Evolutionary conservation across 2,113 vertebrate species (phyloP), one percentile per base, ranked within the genome.

Genomic region (Oreochromis aureus): DNA sequence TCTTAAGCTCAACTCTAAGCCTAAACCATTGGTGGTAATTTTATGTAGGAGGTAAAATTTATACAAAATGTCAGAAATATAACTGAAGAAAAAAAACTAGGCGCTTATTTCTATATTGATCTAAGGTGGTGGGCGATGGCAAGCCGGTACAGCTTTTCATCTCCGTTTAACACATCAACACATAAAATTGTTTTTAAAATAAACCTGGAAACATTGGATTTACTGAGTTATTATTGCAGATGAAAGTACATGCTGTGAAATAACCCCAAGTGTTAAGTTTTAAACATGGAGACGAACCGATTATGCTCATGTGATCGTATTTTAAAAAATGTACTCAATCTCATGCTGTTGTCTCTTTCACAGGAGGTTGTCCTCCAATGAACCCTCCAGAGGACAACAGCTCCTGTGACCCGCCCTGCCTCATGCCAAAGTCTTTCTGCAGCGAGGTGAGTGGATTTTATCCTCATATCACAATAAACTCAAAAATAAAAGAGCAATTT

Each of bases 341-440:
- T 89, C 39, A 34, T 61, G n/a, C 13, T 30, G 84, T 95, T 73
- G 30, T 92, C 10, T 82, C 16, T 85, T 96, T 93, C 90, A 12
- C 96, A 99, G 99, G 98, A 84, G 99, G 99, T 84, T 99, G 99
- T 90, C 96, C 97, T 91, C 94, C 97, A 6, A 90, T 97, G 39
- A 96, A 90, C 89, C 97, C 98, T 63, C 97, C 97, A 48, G 96
- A 97, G 78, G 96, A 96, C 90, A 98, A 98, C 94, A 97, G 97
- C 95, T 97, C 97, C 86, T 99, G 99, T 94, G 97, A 97, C 71
- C 98, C 98, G 10, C 96, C 97, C 5, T 99, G 99, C 92, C 97
- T 96, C 87, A 97, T 97, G 85, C 96, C 97, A 54, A 97, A 98
- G 73, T 97, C 98, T 12, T 97, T 97, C 94, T 99, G 99, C 94